These are phyloP conservation scores for Loripinus fragilis DNA, from an alignment of 2,888 invertebrate genomes.

Conservation along the genomic window DNA sequence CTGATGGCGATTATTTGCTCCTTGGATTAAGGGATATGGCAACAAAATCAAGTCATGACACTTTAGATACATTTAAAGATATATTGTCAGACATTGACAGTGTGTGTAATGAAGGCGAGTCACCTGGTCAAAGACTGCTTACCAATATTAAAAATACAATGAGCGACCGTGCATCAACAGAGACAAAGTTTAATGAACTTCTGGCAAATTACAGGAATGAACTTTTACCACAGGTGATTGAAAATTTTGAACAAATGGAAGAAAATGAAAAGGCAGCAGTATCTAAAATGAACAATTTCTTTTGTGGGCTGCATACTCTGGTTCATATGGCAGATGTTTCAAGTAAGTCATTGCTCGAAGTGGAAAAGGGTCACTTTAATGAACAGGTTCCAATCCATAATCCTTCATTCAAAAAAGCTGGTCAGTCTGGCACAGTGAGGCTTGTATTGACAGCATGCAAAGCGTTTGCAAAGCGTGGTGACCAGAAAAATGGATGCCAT, in stretches of 20 bases:
- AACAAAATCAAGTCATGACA: constrained; percentile 22
- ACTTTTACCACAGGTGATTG: constrained; percentile 46
- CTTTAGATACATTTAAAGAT: constrained; percentile 25
- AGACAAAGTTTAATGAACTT: constrained; percentile 50
- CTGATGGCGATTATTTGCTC: constrained; percentile 32
- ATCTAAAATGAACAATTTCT: constrained; percentile 56
- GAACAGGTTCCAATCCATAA: constrained; percentile 35
- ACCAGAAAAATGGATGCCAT: constrained; percentile 46
- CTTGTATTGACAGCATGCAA: constrained; percentile 40
- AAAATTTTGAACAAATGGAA: constrained; percentile 43
- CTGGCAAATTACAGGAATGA: constrained; percentile 38
- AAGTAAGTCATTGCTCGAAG: not conserved
- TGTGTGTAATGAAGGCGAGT: not conserved
- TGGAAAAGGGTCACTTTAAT: constrained; percentile 41
- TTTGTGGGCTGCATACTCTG: constrained; percentile 60
- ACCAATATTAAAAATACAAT: constrained; percentile 38
- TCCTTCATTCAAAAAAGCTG: constrained; percentile 28
- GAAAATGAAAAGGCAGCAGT: constrained; percentile 32
- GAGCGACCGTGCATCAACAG: constrained; percentile 36
- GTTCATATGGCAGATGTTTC: constrained; percentile 55
- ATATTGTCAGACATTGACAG: constrained; percentile 37
- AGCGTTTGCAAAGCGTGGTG: constrained; percentile 51
- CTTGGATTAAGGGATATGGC: constrained; percentile 32
- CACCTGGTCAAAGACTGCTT: constrained; percentile 11
- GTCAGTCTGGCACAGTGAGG: constrained; percentile 46